Conservation (phyloP, 2,797 vertebrate species). For the Chelonia mydas region DNA sequence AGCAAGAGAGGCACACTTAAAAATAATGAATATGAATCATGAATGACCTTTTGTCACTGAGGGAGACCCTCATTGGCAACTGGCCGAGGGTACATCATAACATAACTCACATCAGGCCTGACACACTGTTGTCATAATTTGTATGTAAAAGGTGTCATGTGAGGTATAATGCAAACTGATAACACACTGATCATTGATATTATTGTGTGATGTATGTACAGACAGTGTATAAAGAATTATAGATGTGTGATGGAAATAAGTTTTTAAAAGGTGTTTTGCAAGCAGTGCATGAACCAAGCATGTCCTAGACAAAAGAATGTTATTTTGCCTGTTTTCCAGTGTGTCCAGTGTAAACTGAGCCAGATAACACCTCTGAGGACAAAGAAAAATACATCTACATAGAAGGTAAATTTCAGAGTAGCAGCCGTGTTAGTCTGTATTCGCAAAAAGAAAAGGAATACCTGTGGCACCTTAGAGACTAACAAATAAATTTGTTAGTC, state of each 20-base stretch:
- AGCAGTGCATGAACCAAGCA: background rate
- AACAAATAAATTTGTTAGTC: no score
- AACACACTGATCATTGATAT: no score
- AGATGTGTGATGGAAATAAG: background rate
- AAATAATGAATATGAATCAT: background rate
- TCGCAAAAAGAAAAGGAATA: no score
- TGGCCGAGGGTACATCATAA: no score
- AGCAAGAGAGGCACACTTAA: background rate
- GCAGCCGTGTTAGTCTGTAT: no score
- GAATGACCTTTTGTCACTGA: background rate
- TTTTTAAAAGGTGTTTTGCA: background rate
- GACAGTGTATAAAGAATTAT: no score
- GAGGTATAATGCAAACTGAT: no score
- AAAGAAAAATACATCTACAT: background rate
- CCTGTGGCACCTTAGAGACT: no score
- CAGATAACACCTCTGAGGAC: background rate
- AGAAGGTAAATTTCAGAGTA: background rate
- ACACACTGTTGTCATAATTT: no score
- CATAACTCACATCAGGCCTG: no score
- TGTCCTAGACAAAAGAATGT: background rate
- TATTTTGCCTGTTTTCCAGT: background rate
- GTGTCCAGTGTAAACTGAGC: background rate
- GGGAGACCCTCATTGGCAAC: fast-evolving
- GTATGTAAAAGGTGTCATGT: no score
- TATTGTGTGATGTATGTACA: no score